Evolutionary conservation across 2,797 vertebrate species (phyloP), one percentile per base, ranked within the genome.

Genomic region (Microctenopoma steveboyesi): DNA sequence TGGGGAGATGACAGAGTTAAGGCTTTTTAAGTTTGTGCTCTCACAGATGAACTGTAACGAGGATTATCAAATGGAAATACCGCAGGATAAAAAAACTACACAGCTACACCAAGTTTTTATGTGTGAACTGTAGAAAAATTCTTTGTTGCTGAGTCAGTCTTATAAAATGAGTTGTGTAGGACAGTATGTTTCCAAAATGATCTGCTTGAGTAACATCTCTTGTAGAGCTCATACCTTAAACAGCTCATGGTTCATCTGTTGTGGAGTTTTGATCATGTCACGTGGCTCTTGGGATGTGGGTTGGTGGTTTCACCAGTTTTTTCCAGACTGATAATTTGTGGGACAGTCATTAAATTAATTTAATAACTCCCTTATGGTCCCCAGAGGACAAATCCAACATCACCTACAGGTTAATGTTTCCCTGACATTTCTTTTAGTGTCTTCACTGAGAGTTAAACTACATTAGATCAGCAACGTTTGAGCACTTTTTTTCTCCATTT

Each of bases 1-100:
- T 68, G 77, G 76, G 48, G 74, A 11, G 59, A 76, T 72, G 72
- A 77, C 66, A 45, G 33, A 54, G 43, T 72, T 58, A n/a, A 58
- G 51, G 52, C 51, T 70, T 74, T 68, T 63, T 46, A 56, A 70
- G 46, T 52, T 30, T 4, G 1, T 2, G 13, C 13, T 65, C 39
- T 61, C 39, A 42, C 48, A 63, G 51, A 77, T 47, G 40, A 56
- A 50, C 59, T 39, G 55, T 64, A 67, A 39, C 40, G 0, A 15
- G 15, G 10, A 33, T 50, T 35, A 1, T 40, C 25, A 64, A 64
- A 56, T 18, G 27, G 54, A 50, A 67, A 54, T 3, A 52, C 48
- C 6, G 15, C 45, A 22, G 10, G 16, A 28, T 37, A 5, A 65
- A 52, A 53, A 40, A 45, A 22, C n/a, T n/a, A n/a, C 28, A 7